Conservation (phyloP, 2,888 invertebrate genomes). For the Eumerus sabulonum region DNA sequence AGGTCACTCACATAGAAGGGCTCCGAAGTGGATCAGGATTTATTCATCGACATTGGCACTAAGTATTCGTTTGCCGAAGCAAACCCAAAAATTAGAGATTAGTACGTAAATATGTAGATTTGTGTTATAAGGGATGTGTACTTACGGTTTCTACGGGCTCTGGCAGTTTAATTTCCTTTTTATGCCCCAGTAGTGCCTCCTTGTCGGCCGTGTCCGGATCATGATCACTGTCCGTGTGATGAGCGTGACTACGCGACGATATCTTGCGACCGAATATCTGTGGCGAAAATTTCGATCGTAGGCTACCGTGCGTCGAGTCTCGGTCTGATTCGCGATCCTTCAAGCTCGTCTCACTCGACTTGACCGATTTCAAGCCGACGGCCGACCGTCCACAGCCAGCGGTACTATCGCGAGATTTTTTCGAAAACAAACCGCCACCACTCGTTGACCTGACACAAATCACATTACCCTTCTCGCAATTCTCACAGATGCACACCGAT, state of each 20-base stretch:
- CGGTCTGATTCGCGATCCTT: slow-evolving; percentile 69
- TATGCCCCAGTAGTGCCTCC: slow-evolving; percentile 71
- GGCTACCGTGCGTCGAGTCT: slow-evolving; percentile 69
- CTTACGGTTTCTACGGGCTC: slow-evolving; percentile 74
- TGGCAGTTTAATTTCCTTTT: slow-evolving; percentile 71
- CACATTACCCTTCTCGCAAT: slow-evolving; percentile 68
- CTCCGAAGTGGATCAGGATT: slow-evolving; percentile 8
- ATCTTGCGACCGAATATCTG: slow-evolving; percentile 71
- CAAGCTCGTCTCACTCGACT: slow-evolving; percentile 70
- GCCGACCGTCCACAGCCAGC: slow-evolving; percentile 45
- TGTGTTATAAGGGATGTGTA: slow-evolving; percentile 17
- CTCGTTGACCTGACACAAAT: slow-evolving; percentile 55
- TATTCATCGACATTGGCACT: background rate
- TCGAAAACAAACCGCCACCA: slow-evolving; percentile 56
- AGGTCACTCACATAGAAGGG: slow-evolving; percentile 22
- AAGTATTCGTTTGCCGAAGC: too few relatives aligned
- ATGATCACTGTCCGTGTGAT: slow-evolving; percentile 70
- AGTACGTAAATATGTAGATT: too few relatives aligned
- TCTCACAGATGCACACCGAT: slow-evolving; percentile 69
- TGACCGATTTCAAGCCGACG: slow-evolving; percentile 44
- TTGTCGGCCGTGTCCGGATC: slow-evolving; percentile 70
- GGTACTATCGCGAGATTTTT: slow-evolving; percentile 50
- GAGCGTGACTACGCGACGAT: slow-evolving; percentile 67
- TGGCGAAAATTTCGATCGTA: slow-evolving; percentile 71
- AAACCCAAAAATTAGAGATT: too few relatives aligned